Percentiles rank a stretch among this genome's conserved stretches.
Evolutionary conservation across 2,113 vertebrate species (phyloP).

Genomic region (Vicugna pacos): DNA sequence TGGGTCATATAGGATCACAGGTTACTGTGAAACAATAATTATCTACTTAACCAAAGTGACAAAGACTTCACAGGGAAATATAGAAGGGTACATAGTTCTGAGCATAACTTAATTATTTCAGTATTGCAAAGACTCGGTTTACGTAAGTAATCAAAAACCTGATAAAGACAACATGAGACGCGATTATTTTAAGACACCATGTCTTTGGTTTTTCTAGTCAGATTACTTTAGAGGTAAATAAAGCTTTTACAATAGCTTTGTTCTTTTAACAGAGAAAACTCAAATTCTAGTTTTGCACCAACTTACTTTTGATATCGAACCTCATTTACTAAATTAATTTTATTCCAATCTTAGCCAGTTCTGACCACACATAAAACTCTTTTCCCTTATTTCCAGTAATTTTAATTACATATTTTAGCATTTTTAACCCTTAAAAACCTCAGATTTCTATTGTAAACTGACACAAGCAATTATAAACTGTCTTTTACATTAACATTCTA

Average conservation of each 20-base stretch:
- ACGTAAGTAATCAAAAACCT: background rate
- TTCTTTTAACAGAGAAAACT: too few species aligned
- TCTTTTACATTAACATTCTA: background rate
- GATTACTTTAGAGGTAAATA: background rate
- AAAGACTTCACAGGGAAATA: background rate
- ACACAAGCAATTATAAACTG: background rate
- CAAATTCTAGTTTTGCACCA: background rate
- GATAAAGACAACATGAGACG: background rate
- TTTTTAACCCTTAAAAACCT: background rate
- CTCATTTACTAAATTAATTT: background rate
- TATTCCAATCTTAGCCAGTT: background rate
- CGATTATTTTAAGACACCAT: background rate
- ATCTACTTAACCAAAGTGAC: background rate
- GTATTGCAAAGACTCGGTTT: background rate
- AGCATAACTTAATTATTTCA: background rate
- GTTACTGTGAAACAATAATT: background rate
- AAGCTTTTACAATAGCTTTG: background rate
- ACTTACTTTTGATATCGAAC: background rate
- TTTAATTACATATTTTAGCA: background rate
- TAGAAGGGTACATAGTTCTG: background rate
- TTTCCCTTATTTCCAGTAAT: too few species aligned
- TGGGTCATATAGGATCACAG: background rate
- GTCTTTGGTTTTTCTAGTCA: background rate
- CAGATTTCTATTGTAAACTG: background rate
- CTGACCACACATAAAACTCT: background rate